Base-by-base conservation (phyloP, 1,140 invertebrate genomes). In the Spodoptera frugiperda region DNA sequence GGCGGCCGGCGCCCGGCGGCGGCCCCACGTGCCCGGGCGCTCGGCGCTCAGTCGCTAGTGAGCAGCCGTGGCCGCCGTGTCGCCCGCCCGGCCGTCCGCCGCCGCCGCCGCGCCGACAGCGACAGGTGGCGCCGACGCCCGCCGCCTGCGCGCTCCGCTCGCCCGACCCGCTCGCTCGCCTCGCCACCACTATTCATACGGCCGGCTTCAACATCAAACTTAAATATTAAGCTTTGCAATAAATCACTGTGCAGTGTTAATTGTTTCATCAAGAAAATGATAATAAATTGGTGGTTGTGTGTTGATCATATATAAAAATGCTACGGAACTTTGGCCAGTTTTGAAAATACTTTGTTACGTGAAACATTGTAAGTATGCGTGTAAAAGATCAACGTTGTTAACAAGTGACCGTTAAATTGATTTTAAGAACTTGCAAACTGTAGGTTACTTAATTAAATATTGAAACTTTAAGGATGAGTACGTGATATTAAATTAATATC, bases 61-160 rank as follows among this genome's bases (percentile, higher is more conserved):
- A 89, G 87, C 84, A 78, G 79, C 80, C 83, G 82, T 73, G 79
- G 82, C 57, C 46, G 82, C 54, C 61, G 82, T 84, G 83, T 83
- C 81, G 75, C 44, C 49, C 87, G 84, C 86, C 87, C 82, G 82
- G 84, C 78, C 79, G 77, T 78, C 76, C 78, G 72, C 25, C 25
- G 25, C 25, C 25, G 25, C 25, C 25, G 25, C 74, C 48, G 73
- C 68, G 49, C 46, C 82, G 74, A 65, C 83, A 85, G 88, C 90
- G 87, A 91, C 89, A 90, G 89, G 90, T 90, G 90, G 88, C 90
- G 89, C 87, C 85, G 86, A 88, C 87, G 86, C 88, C 85, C 83
- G 84, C 79, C 89, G 88, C 90, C 89, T 88, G 87, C 89, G 88
- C 89, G 84, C 82, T 88, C 80, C 79, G 80, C 82, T 79, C 79